These are phyloP conservation scores for Zaprionus inermis DNA, from an alignment of 1,140 invertebrate genomes.

Conservation along the genomic window DNA sequence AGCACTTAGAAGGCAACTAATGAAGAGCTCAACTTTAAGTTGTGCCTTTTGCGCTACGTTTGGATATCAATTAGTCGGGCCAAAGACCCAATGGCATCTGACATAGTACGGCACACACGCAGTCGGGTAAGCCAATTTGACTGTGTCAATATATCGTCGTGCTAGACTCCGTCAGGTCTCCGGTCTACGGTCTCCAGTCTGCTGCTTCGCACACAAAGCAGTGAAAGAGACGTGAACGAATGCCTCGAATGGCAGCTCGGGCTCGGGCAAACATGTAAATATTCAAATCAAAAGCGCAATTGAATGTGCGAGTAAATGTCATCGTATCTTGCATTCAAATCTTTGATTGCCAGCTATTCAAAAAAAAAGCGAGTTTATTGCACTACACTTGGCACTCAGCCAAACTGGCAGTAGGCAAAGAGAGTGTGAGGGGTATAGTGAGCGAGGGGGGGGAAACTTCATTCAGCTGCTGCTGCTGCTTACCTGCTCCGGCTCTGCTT, in stretches of 20 bases:
- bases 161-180: too few species aligned
- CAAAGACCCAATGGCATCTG: slow-evolving; percentile 17
- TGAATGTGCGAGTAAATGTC: slow-evolving; percentile 81
- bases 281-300: slow-evolving; percentile 82
- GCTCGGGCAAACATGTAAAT: slow-evolving; percentile 68
- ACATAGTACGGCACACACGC: slow-evolving; percentile 13
- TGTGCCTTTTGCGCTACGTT: slow-evolving; percentile 32
- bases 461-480: slow-evolving; percentile 60
- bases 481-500: slow-evolving; percentile 29
- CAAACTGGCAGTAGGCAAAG: slow-evolving; percentile 41
- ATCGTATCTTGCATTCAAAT: slow-evolving; percentile 83
- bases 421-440: background rate
- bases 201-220: slow-evolving; percentile 38
- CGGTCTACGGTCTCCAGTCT: background rate
- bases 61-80: slow-evolving; percentile 58
- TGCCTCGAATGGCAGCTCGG: slow-evolving; percentile 16
- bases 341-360: slow-evolving; percentile 83
- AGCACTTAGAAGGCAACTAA: slow-evolving; percentile 50
- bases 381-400: slow-evolving; percentile 80
- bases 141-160: slow-evolving; percentile 63
- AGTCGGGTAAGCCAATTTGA: slow-evolving; percentile 68
- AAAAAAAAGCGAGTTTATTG: slow-evolving; percentile 70
- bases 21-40: slow-evolving; percentile 37
- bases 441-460: slow-evolving; percentile 12
- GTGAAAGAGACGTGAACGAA: slow-evolving; percentile 56